Percentiles rank a stretch among this genome's conserved stretches.
Evolutionary conservation across 2,888 invertebrate genomes (phyloP).

Genomic region (Drosophila subquinaria): DNA sequence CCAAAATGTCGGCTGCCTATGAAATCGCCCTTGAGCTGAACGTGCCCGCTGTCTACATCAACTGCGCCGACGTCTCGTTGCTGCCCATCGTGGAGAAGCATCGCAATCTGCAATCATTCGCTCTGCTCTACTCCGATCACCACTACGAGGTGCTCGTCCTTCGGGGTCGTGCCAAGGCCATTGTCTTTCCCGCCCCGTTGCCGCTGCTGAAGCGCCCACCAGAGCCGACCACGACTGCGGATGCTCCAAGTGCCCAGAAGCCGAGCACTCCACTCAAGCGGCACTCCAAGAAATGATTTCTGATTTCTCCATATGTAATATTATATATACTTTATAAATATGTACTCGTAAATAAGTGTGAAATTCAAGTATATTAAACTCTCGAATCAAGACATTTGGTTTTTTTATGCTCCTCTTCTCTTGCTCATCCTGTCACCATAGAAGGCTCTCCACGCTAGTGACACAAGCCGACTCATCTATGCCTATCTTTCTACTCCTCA

Average conservation of each 20-base stretch:
- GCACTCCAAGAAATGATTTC: neutral
- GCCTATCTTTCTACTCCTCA: too few relatives aligned
- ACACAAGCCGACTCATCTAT: too few relatives aligned
- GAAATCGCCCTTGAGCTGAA: slow-evolving; percentile 51
- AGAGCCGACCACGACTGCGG: neutral
- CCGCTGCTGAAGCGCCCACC: neutral
- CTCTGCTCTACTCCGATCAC: slow-evolving; percentile 29
- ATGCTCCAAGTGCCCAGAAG: neutral
- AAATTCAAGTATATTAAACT: slow-evolving; percentile 9
- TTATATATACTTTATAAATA: neutral
- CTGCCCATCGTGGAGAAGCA: slow-evolving; percentile 29
- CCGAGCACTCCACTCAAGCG: neutral
- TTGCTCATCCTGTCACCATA: too few relatives aligned
- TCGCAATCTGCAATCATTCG: slow-evolving; percentile 8
- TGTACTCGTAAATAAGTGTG: neutral
- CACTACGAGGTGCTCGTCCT: slow-evolving; percentile 54
- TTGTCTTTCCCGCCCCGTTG: slow-evolving; percentile 56
- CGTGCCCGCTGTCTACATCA: slow-evolving; percentile 45
- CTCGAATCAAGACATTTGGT: neutral
- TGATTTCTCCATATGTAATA: neutral
- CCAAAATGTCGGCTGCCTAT: slow-evolving; percentile 56
- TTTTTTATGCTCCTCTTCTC: neutral
- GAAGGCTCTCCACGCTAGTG: too few relatives aligned
- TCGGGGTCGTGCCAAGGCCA: slow-evolving; percentile 9
- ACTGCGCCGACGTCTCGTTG: slow-evolving; percentile 46